Base-by-base conservation (phyloP, 2,113 vertebrate genomes). In the Gobio gobio region DNA sequence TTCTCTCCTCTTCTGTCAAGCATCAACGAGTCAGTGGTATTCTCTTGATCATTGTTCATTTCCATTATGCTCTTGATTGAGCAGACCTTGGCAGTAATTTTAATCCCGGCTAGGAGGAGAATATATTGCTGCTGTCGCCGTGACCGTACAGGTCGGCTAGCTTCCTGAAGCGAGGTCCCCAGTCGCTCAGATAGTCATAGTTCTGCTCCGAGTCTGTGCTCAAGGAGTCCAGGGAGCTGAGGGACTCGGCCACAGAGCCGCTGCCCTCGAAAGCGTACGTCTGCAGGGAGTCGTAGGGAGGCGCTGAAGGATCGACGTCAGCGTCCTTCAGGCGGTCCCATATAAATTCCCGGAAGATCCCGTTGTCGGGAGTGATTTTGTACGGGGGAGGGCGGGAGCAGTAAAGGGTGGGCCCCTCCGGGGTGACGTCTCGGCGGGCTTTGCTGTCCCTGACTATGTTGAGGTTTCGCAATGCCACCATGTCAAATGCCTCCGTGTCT, bases 401-500 rank as follows among this genome's bases (percentile, higher is more conserved):
- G 87, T 89, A 90, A 18, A 90, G 51, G 3, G 87, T 82, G 13
- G 96, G 95, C 22, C 96, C 95, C 78, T 97, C 96, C 0, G 96
- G 96, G 1, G 96, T 97, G 89, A 97, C 96, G 9, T 97, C 96
- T 78, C 96, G 93, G 10, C 96, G 94, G 33, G 92, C 89, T 91
- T 96, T 96, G 64, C 90, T 93, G 72, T 97, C 96, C 24, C 96
- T 86, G 8, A 95, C 92, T 83, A 94, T 91, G 2, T 97, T 96
- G 40, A 96, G 95, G 85, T 97, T 97, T 59, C 96, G 94, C 85
- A 99, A 88, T 0, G 97, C 94, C 0, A 95, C 93, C 95, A 99
- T 98, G 88, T 98, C 96, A 12, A 98, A 99, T 36, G 97, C 97
- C 68, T 97, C 95, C 0, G 97, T 99, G 91, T 99, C 97, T 85